Evolutionary conservation across 2,113 vertebrate species (phyloP).

Genomic region (Actenoides lindsayi): DNA sequence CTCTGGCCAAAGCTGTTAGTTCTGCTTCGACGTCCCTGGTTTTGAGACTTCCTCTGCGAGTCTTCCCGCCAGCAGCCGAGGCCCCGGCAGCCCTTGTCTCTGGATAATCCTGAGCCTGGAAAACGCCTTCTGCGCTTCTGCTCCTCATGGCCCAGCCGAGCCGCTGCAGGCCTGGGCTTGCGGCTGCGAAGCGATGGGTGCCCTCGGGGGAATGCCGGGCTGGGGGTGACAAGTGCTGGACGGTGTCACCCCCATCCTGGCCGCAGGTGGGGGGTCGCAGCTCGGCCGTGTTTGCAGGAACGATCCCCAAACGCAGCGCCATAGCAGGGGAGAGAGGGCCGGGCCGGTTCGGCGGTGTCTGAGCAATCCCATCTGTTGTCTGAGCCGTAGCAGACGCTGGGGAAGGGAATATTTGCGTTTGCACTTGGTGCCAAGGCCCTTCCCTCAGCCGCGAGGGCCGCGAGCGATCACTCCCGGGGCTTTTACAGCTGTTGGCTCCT

Average conservation of each 20-base stretch:
- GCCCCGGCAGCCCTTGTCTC: background rate
- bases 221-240: background rate
- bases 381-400: constrained; percentile 16
- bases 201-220: background rate
- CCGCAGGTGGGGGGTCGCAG: accelerated
- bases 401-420: constrained; percentile 52
- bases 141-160: background rate
- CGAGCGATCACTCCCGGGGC: background rate
- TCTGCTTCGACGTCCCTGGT: background rate
- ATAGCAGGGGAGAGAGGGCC: background rate
- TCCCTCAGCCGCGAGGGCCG: background rate
- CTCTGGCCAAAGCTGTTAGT: background rate
- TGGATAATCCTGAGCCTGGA: background rate
- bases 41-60: background rate
- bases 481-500: constrained; percentile 54
- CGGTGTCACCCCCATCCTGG: background rate
- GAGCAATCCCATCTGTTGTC: constrained; percentile 71
- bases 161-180: background rate
- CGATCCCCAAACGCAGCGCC: background rate
- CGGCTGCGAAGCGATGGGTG: background rate
- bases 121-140: background rate
- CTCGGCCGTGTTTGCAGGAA: accelerated
- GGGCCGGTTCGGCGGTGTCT: background rate
- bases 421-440: constrained; percentile 36
- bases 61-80: background rate